Evolutionary conservation across 2,888 invertebrate genomes (phyloP).

Genomic region (Hypsopygia costalis): DNA sequence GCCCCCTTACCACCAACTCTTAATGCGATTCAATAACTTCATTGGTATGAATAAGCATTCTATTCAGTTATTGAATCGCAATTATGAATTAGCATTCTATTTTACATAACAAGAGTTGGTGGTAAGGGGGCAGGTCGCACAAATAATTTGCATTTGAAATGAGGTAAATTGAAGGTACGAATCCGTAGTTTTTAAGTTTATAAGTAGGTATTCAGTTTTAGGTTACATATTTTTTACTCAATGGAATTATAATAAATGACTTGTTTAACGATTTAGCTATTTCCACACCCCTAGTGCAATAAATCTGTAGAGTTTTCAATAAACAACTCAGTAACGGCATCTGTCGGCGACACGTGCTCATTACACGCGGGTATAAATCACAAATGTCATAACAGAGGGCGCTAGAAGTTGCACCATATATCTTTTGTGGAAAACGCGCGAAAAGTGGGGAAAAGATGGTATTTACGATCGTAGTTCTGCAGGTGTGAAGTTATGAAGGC

Average conservation of each 20-base stretch:
- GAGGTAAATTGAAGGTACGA: too few species aligned
- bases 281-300: constrained; percentile 33
- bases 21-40: too few species aligned
- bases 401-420: constrained; percentile 57
- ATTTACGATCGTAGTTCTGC: constrained; percentile 44
- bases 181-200: too few species aligned
- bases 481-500: constrained; percentile 26
- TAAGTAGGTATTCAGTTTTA: too few species aligned
- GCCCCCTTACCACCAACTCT: too few species aligned
- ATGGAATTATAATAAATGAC: constrained; percentile 24
- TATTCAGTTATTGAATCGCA: too few species aligned
- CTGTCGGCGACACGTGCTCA: constrained; percentile 58
- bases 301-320: constrained; percentile 50
- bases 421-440: constrained; percentile 28
- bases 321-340: constrained; percentile 57
- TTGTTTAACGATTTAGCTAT: constrained; percentile 25
- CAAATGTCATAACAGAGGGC: constrained; percentile 58
- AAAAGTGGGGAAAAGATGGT: constrained; percentile 54
- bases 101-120: too few species aligned
- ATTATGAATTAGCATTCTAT: too few species aligned
- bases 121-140: too few species aligned
- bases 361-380: constrained; percentile 64
- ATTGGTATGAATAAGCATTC: too few species aligned
- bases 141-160: too few species aligned
- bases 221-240: constrained; percentile 24